Percentiles rank a stretch among this genome's conserved stretches.
phyloP scores from a whole-genome alignment of 2,888 invertebrate species.

The Lepidocyrtoides sp. region DNA sequence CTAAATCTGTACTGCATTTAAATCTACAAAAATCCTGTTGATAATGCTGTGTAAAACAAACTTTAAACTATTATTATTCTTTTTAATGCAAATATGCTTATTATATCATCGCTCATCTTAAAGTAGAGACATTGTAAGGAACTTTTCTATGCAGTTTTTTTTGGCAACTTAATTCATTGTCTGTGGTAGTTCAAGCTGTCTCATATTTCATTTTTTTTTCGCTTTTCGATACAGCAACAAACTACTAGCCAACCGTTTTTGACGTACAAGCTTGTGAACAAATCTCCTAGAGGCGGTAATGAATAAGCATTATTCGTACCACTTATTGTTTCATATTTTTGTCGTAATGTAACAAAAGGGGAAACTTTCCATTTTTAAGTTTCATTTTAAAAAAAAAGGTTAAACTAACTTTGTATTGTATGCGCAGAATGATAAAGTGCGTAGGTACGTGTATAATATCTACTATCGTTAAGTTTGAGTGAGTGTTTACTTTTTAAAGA shows the following conservation, averaged over 20 bases:
- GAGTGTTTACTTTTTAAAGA: too few relatives aligned
- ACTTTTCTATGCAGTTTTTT: background rate
- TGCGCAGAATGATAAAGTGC: too few relatives aligned
- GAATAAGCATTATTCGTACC: background rate
- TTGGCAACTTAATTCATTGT: conserved; percentile 38
- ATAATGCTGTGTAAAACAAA: background rate
- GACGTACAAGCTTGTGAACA: conserved; percentile 65
- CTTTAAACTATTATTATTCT: conserved; percentile 27
- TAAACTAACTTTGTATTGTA: too few relatives aligned
- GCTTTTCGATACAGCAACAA: background rate
- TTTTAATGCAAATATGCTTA: conserved; percentile 43
- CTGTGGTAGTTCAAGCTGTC: background rate
- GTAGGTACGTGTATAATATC: too few relatives aligned
- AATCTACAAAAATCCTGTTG: background rate
- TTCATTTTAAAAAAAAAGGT: background rate
- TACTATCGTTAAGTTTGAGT: too few relatives aligned
- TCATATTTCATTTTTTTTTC: background rate
- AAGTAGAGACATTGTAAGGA: background rate
- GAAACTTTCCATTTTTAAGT: conserved; percentile 50
- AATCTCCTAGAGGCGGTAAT: conserved; percentile 44
- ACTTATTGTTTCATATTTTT: conserved; percentile 12
- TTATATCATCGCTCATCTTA: conserved; percentile 10
- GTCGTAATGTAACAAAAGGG: conserved; percentile 29
- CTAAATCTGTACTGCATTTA: too few relatives aligned
- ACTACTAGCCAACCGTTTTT: conserved; percentile 28